Evolutionary conservation across 2,113 vertebrate genomes (phyloP), one percentile per base, ranked within the genome.

Genomic region (Pelodiscus sinensis): DNA sequence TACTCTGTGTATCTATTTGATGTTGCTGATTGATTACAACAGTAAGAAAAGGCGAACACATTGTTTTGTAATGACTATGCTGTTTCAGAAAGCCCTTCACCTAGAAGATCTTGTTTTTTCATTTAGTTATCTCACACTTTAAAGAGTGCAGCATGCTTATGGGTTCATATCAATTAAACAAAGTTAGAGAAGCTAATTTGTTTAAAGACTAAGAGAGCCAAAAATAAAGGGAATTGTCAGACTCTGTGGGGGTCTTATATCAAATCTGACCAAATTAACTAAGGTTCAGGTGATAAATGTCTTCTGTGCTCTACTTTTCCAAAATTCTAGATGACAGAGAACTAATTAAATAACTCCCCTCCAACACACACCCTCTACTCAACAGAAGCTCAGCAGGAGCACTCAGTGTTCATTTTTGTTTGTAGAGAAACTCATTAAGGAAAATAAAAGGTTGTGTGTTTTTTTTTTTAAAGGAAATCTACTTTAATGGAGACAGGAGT

Each of bases 401-500:
- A 86, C 75, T 92, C 18, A 68, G 57, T 21, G 0, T 21, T 27
- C 8, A 44, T 19, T 92, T 77, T 50, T 65, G 1, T 91, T 86
- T 94, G 92, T 50, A 87, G 87, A 86, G 68, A 57, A 88, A 92
- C 88, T 97, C 65, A 68, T 91, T 83, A 90, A 8, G 27, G 68
- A 71, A 86, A 91, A 85, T 1, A 8, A 81, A 94, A 88, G 29
- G 77, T 85, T 89, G 57, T 92, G 79, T 84, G 84, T n/a, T 11
- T 27, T 25, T 25, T 25, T 58, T 25, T 62, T n/a, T 22, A 35
- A 16, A 87, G 87, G 38, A 88, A 89, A 94, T 91, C 58, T 85
- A 60, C 78, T 86, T 88, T 89, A 86, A 29, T 90, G 85, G 89
- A 84, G 44, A 54, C 79, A 78, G 81, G 75, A 90, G 65, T 24